Evolutionary conservation across 2,113 vertebrate species (phyloP).

Genomic region (Trogon melanurus): DNA sequence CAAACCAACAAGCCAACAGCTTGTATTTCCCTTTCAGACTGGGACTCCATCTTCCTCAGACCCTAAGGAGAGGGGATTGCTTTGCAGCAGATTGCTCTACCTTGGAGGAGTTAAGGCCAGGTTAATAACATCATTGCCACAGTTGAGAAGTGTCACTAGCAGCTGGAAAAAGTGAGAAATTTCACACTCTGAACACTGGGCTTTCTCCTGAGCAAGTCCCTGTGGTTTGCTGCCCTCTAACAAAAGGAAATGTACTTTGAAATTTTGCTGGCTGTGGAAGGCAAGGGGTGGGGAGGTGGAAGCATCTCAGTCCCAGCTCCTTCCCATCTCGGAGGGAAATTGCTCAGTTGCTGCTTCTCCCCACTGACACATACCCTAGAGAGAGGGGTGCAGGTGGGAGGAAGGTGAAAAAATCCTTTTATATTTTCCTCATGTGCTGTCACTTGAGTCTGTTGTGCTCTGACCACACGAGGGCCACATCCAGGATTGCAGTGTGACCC

Average conservation of each 20-base stretch:
- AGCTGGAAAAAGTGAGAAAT: neutral
- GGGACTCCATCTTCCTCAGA: neutral
- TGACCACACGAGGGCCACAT: neutral
- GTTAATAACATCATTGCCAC: neutral
- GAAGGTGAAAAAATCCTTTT: neutral
- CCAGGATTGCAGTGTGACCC: neutral
- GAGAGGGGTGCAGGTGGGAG: neutral
- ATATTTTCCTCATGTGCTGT: neutral
- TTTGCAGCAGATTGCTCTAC: neutral
- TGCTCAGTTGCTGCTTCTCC: neutral
- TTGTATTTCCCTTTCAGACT: neutral
- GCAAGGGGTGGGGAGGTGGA: neutral
- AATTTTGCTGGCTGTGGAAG: neutral
- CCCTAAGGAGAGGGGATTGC: neutral
- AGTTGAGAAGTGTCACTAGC: neutral
- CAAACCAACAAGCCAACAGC: neutral
- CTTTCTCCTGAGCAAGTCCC: neutral
- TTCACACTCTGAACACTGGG: neutral
- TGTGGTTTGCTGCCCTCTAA: neutral
- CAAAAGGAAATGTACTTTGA: neutral
- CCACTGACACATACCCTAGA: rapidly evolving
- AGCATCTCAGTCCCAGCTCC: neutral
- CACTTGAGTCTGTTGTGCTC: neutral
- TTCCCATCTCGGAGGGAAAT: neutral
- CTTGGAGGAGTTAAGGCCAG: neutral